Evolutionary conservation across 1,140 invertebrate species (phyloP).

Genomic region (Scaptomyza graminum): DNA sequence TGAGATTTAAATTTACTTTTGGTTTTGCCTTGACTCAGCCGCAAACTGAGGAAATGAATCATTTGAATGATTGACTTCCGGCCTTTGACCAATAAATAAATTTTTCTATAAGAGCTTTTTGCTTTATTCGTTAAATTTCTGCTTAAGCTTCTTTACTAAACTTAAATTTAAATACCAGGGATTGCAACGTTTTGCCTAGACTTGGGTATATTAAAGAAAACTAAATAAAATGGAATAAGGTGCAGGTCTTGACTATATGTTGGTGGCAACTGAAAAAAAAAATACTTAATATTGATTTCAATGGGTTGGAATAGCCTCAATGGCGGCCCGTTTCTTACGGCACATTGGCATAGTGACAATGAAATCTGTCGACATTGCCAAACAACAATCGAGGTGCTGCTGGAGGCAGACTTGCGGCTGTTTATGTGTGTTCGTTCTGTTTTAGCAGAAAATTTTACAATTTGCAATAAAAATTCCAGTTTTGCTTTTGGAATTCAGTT

Average conservation of each 20-base stretch:
- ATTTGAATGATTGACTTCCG: conserved; percentile 79
- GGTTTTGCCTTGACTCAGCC: conserved; percentile 31
- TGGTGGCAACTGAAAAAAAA: conserved; percentile 19
- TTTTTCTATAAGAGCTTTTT: conserved; percentile 26
- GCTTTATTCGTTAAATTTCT: conserved; percentile 1
- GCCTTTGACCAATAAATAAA: conserved; percentile 30
- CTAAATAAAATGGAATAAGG: conserved; percentile 10
- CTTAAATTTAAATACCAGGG: conserved; percentile 50
- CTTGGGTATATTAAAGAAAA: background rate
- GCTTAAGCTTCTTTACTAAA: conserved; percentile 48
- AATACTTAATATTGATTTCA: conserved; percentile 51
- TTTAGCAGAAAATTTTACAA: conserved; percentile 77
- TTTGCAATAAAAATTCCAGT: conserved; percentile 82
- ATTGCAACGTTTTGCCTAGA: no score
- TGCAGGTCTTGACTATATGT: background rate
- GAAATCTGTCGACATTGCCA: conserved; percentile 57
- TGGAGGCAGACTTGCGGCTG: conserved; percentile 6
- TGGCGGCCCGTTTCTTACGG: conserved; percentile 37
- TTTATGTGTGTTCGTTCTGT: conserved; percentile 38
- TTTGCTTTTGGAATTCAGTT: conserved; percentile 79
- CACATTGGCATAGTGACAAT: conserved; percentile 64
- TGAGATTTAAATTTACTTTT: conserved; percentile 29
- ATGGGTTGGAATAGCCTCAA: conserved; percentile 29
- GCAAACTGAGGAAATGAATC: conserved; percentile 75
- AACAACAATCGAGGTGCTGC: conserved; percentile 32